Evolutionary conservation across 1,140 invertebrate genomes (phyloP).

Genomic region (Diploscapter pachys): DNA sequence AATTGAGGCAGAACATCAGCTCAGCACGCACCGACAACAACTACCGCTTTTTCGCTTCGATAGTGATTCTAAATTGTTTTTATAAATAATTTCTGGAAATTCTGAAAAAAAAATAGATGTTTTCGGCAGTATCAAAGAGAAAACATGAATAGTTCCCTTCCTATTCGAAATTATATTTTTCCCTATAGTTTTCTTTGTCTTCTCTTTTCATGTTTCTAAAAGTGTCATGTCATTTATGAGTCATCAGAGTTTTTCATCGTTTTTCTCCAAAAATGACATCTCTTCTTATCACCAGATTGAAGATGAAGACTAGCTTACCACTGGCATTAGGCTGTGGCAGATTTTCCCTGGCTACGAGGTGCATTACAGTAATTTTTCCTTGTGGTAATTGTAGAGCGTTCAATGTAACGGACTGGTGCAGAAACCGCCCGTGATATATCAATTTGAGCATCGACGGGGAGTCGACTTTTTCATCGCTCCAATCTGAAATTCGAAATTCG

Average conservation of each 20-base stretch:
- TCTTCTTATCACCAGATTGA: too few species aligned
- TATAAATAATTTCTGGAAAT: background rate
- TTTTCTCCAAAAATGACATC: too few species aligned
- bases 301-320: slow-evolving; percentile 66
- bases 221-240: too few species aligned
- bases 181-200: slow-evolving; percentile 2
- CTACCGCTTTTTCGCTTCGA: slow-evolving; percentile 37
- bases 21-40: slow-evolving; percentile 34
- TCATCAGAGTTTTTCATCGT: too few species aligned
- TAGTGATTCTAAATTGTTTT: slow-evolving; percentile 34
- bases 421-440: slow-evolving; percentile 97
- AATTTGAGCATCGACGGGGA: slow-evolving; percentile 93
- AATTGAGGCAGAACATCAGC: too few species aligned
- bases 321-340: slow-evolving; percentile 97
- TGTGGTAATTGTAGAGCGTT: slow-evolving; percentile 84
- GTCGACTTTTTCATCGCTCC: slow-evolving; percentile 87
- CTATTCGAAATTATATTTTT: too few species aligned
- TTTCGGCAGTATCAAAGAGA: too few species aligned
- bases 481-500: slow-evolving; percentile 69
- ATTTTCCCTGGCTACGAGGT: slow-evolving; percentile 96
- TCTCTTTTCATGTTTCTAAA: too few species aligned
- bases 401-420: slow-evolving; percentile 94
- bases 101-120: too few species aligned
- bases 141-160: background rate
- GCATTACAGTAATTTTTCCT: slow-evolving; percentile 98